Conservation (phyloP, 2,888 invertebrate genomes). For the Andrena minutula region DNA sequence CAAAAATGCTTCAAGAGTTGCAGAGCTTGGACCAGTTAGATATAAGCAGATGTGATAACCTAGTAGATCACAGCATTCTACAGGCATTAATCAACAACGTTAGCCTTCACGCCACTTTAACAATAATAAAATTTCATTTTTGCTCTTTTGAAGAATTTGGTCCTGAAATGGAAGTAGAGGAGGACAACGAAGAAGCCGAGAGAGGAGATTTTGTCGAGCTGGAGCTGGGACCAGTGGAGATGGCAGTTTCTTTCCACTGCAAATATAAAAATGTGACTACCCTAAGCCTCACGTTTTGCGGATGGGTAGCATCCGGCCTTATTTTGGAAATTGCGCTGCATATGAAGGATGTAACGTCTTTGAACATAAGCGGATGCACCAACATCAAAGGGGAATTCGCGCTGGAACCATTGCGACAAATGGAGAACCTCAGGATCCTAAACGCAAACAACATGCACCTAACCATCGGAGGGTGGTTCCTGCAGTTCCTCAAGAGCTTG, state of each 20-base stretch:
- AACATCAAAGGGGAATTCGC: background rate
- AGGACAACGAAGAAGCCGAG: background rate
- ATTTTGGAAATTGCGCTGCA: fast-evolving
- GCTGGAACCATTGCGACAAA: background rate
- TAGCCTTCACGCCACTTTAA: background rate
- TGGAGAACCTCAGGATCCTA: fast-evolving
- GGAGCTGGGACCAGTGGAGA: background rate
- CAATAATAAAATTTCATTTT: no score
- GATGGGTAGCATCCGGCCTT: background rate
- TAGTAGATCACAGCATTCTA: no score
- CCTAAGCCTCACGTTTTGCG: background rate
- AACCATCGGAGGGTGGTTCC: background rate
- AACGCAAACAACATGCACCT: fast-evolving
- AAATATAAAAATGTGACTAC: background rate
- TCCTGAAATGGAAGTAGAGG: background rate
- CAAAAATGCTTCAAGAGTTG: no score
- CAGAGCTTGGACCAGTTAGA: no score
- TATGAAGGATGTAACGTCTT: background rate
- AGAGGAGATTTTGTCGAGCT: background rate
- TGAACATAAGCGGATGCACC: background rate
- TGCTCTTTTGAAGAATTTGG: fast-evolving
- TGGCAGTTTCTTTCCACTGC: background rate
- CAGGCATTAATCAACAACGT: background rate
- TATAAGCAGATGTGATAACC: no score
- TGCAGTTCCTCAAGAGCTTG: no score